Evolutionary conservation across 2,113 vertebrate genomes (phyloP).

Genomic region (Ammodytes dubius): DNA sequence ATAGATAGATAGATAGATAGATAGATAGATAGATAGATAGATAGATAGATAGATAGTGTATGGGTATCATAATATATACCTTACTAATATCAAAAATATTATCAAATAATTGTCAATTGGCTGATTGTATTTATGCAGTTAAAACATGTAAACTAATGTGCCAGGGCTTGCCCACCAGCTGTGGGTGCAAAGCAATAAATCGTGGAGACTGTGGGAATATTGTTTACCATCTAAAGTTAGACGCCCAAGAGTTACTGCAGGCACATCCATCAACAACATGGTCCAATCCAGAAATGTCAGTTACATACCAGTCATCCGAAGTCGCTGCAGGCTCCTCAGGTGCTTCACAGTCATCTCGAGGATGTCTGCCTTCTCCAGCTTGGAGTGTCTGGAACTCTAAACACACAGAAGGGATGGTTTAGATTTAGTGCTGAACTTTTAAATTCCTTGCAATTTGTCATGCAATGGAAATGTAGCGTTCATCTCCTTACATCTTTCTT

Average conservation of each 20-base stretch:
- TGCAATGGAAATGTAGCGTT: not conserved
- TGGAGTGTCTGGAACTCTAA: conserved; percentile 95
- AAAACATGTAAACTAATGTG: conserved; percentile 2
- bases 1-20: not conserved
- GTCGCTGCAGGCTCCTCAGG: conserved; percentile 92
- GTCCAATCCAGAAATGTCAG: not conserved
- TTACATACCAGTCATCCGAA: conserved; percentile 90
- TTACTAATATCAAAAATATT: not conserved
- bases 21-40: not conserved
- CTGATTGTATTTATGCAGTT: not conserved
- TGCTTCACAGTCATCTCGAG: conserved; percentile 98
- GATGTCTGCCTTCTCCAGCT: conserved; percentile 97
- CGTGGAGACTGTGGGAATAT: conserved; percentile 4
- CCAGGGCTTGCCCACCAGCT: conserved; percentile 3
- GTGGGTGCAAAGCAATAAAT: conserved; percentile 18
- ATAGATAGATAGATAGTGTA: not conserved
- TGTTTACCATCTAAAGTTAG: conserved; percentile 47
- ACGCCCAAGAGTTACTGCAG: not conserved
- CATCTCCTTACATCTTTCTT: conserved; percentile 93
- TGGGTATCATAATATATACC: not conserved
- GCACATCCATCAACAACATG: not conserved
- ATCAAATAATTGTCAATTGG: not conserved
- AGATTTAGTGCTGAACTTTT: not conserved
- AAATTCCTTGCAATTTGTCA: not conserved
- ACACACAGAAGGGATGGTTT: not conserved